These are phyloP conservation scores for Ophiothrix spiculata DNA, from an alignment of 35 echinoderm and acorn worm species.

Conservation along the genomic window DNA sequence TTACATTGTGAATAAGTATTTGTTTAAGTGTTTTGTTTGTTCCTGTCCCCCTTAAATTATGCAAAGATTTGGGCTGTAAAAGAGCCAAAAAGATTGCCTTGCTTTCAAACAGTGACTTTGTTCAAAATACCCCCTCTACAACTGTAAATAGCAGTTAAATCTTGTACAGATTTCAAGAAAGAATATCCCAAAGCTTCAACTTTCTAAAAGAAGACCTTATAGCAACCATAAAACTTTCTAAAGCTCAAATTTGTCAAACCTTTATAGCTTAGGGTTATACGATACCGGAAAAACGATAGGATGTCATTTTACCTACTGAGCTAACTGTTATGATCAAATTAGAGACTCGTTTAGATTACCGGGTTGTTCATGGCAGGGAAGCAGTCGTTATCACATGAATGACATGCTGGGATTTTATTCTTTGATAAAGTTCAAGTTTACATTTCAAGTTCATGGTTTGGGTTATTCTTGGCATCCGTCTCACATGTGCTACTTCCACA, in stretches of 20 bases:
- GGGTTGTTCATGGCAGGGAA: background rate
- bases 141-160: background rate
- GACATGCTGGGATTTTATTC: background rate
- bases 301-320: background rate
- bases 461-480: background rate
- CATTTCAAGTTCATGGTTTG: background rate
- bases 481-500: background rate
- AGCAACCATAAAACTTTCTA: constrained; percentile 4
- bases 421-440: background rate
- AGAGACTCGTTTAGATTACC: background rate
- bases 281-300: background rate
- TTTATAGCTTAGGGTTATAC: background rate
- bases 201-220: background rate
- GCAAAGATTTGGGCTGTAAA: too few species aligned
- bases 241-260: background rate
- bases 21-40: background rate
- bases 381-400: background rate
- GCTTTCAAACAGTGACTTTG: background rate
- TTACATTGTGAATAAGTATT: background rate
- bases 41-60: background rate
- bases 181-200: background rate
- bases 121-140: background rate
- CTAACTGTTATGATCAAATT: background rate
- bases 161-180: background rate
- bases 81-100: background rate